Percentiles rank a stretch among this genome's conserved stretches.
phyloP scores from a whole-genome alignment of 1,140 invertebrate genomes.

The Drosophila sturtevanti region DNA sequence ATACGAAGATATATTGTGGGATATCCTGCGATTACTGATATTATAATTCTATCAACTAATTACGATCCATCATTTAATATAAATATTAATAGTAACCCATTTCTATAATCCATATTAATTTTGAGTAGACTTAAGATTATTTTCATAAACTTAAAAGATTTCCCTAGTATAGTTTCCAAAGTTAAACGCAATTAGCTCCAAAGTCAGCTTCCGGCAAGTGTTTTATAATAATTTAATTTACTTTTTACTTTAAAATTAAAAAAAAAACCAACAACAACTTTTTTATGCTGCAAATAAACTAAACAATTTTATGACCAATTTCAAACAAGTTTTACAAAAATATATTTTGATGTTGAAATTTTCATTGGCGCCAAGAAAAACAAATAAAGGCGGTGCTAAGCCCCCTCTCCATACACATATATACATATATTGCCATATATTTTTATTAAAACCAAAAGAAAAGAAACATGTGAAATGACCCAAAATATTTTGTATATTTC shows the following conservation, averaged over 20 bases:
- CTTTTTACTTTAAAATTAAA: background rate
- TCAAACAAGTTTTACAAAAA: slow-evolving; percentile 3
- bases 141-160: no score
- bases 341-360: slow-evolving; percentile 53
- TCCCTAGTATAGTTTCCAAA: no score
- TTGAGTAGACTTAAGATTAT: no score
- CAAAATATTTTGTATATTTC: slow-evolving; percentile 66
- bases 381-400: slow-evolving; percentile 15
- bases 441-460: slow-evolving; percentile 66
- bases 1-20: no score
- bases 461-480: slow-evolving; percentile 59
- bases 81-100: no score
- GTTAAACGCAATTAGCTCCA: no score
- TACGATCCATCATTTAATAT: no score
- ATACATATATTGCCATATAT: background rate
- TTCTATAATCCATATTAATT: no score
- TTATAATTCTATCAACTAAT: no score
- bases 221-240: background rate
- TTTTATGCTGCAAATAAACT: slow-evolving; percentile 37
- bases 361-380: slow-evolving; percentile 50
- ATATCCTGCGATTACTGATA: no score
- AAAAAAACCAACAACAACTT: no score
- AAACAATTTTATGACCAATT: slow-evolving; percentile 50
- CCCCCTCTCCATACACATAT: slow-evolving; percentile 9
- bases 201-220: background rate